Base-by-base conservation (phyloP, 2,888 invertebrate genomes). In the Noctua pronuba region DNA sequence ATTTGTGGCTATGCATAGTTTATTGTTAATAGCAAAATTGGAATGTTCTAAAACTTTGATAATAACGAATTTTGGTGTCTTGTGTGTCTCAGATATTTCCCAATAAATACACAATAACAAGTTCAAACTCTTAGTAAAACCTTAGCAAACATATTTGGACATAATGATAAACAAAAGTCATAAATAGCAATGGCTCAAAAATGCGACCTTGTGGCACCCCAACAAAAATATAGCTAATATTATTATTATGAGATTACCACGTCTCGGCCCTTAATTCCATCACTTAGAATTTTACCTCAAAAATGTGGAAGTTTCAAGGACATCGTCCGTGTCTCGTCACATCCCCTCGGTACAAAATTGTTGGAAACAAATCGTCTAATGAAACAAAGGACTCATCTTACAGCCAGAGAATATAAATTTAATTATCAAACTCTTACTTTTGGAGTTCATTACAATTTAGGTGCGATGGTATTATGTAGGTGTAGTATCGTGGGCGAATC, bases 381-480 rank as follows among this genome's bases (percentile, higher is more conserved):
- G 93, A 92, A 93, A 94, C 94, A 94, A 93, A 92, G 91, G 90
- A 90, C 80, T 84, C 88, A 77, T 81, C 83, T 90, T 88, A 89
- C 89, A 89, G 87, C 86, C 88, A 86, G 84, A 79, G 89, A 91
- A 91, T 90, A 92, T 91, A 92, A 94, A 94, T 93, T 92, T 90
- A 93, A 93, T 93, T 93, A 92, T 86, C 73, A 90, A 93, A 92
- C 91, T 91, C 89, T 88, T 88, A 86, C 89, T 88, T 87, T 87
- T 83, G 77, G 87, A 91, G 90, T 92, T 93, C 89, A 91, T 93
- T 91, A 91, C 89, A 91, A 88, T 91, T 92, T 91, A 84, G 80
- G 73, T 81, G 55, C 80, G 83, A 55, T 5, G 69, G 64, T 73
- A 73, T 80, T 73, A 58, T 35, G 41, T 75, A 68, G 70, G 79